These are phyloP conservation scores for Papilio gigon DNA, from an alignment of 2,888 invertebrate species.

Conservation along the genomic window DNA sequence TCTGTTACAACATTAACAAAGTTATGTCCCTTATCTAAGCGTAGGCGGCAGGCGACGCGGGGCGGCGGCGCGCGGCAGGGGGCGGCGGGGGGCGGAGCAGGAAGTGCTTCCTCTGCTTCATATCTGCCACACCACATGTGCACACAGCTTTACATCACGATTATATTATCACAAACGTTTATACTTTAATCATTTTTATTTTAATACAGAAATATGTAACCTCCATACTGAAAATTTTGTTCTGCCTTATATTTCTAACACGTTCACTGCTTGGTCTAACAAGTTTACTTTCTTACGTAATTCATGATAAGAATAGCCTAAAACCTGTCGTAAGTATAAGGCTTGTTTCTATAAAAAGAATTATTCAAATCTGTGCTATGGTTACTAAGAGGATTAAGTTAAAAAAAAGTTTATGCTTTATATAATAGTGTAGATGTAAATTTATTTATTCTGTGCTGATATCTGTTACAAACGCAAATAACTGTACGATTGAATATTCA, in stretches of 20 bases:
- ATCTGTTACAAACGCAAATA: too few relatives aligned
- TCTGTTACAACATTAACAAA: constrained; percentile 17
- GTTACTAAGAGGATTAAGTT: too few relatives aligned
- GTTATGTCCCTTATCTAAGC: constrained; percentile 26
- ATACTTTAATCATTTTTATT: not conserved
- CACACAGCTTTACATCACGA: constrained; percentile 4
- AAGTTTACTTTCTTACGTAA: not conserved
- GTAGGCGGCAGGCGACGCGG: constrained; percentile 19
- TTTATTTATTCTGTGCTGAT: too few relatives aligned
- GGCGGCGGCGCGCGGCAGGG: constrained; percentile 9
- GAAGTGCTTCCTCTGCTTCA: constrained; percentile 40
- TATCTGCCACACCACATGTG: constrained; percentile 22
- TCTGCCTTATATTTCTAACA: not conserved
- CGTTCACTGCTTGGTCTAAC: not conserved
- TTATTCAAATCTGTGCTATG: too few relatives aligned
- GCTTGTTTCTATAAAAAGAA: too few relatives aligned
- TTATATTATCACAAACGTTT: constrained; percentile 10
- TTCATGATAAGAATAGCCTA: too few relatives aligned
- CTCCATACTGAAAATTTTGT: not conserved
- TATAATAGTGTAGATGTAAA: too few relatives aligned
- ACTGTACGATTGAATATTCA: not conserved
- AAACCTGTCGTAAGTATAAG: too few relatives aligned
- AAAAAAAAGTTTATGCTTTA: too few relatives aligned
- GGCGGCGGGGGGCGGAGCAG: not conserved
- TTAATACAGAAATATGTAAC: not conserved